Evolutionary conservation across 2,888 invertebrate species (phyloP), one percentile per base, ranked within the genome.

Genomic region (Drosophila dives): DNA sequence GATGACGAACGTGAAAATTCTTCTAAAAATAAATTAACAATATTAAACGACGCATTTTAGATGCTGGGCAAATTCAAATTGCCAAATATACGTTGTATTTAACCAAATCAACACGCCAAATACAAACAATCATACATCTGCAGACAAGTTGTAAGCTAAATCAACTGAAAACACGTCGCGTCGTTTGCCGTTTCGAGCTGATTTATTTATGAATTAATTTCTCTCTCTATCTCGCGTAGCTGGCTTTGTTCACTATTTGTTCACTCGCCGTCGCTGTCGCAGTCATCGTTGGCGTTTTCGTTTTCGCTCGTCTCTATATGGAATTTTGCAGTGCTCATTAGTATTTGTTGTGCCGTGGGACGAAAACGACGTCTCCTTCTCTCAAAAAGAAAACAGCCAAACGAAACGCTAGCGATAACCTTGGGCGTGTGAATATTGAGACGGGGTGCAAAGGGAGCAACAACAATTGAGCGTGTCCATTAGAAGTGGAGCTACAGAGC

Each of bases 161-260:
- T 62, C 53, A 75, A 72, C 51, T 51, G 61, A 77, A 81, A 81
- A 75, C 78, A 80, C 80, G 81, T 81, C 76, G 72, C 64, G 64
- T 70, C 72, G 75, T 62, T 45, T 48, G 69, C 58, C 63, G 60
- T 56, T 77, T 72, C 69, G 75, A 79, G 87, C 77, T 80, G 84
- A 82, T 85, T 85, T 85, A 85, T 86, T 85, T 85, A 85, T 85
- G 88, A 85, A 85, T 85, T 86, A 83, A 83, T 85, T 88, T 88
- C 80, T 81, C 83, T 83, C 72, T 70, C 63, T 78, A 75, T 81
- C 81, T 74, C 74, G 70, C 79, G 72, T 73, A 75, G 83, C 78
- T 76, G 45, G 62, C 80, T 75, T 80, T 80, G 80, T 80, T 68
- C 80, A 72, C 77, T 64, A 77, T 63, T 74, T 76, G 76, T 53